Conservation (phyloP, 2,797 vertebrate species). For the Manis pentadactyla region DNA sequence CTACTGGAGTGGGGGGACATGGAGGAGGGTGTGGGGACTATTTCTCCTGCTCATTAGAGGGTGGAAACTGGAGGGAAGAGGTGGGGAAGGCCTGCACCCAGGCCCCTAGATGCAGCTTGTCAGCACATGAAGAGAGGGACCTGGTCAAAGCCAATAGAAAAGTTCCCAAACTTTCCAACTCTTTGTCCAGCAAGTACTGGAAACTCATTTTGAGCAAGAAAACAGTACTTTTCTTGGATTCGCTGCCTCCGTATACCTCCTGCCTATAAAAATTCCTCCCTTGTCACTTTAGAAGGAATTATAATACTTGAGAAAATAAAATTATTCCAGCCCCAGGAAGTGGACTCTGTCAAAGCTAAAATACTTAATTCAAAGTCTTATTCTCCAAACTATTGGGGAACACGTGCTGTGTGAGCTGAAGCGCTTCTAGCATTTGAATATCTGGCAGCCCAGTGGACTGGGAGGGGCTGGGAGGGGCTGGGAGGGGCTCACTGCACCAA, state of each 20-base stretch:
- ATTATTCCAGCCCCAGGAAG: background rate
- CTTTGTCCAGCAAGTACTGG: background rate
- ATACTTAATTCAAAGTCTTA: background rate
- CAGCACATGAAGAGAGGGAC: rapidly evolving
- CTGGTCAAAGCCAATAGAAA: background rate
- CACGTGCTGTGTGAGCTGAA: background rate
- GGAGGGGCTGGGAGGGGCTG: too few relatives aligned
- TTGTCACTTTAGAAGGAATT: background rate
- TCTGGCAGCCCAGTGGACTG: background rate
- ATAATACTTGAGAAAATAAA: background rate
- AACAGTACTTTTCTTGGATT: background rate
- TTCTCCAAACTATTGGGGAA: background rate
- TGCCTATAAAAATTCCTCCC: background rate
- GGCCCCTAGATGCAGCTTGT: background rate
- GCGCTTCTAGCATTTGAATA: slow-evolving; percentile 29
- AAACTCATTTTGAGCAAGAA: background rate
- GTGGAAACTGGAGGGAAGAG: background rate
- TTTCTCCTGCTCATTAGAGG: background rate
- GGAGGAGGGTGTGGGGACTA: background rate
- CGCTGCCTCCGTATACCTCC: background rate
- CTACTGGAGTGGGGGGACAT: background rate
- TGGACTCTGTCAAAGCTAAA: background rate
- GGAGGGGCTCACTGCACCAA: too few relatives aligned
- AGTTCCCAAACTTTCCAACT: background rate
- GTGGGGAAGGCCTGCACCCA: background rate